Evolutionary conservation across 2,113 vertebrate species (phyloP), one percentile per base, ranked within the genome.

Genomic region (Ictalurus furcatus): DNA sequence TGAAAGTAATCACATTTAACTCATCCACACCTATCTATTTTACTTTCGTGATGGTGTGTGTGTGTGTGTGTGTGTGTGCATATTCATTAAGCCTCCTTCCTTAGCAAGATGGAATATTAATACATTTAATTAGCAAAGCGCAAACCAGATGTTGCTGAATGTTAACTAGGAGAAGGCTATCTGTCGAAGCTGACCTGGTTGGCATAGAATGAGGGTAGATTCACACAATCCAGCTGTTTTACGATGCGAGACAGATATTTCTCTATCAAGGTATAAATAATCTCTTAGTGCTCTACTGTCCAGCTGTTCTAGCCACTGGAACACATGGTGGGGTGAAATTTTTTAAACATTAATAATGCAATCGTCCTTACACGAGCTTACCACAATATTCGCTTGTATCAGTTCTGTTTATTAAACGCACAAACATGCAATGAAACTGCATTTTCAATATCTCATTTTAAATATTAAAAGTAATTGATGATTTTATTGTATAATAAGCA

Each of bases 291-390:
- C 84, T 89, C 34, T 78, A 65, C 82, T 85, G 85, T 92, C 90
- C 88, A 92, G 92, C 85, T 90, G 92, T 80, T 92, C 73, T 88
- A 83, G 88, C 89, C 91, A 58, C 67, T 90, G 88, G 92, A 92
- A 90, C 86, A 76, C 86, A 88, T 91, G 89, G 74, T 88, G 52
- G 61, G 83, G 81, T 85, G 86, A 80, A 89, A 91, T 87, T 59
- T 86, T 37, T 91, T 78, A 83, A 83, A 85, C 87, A 87, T 92
- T 80, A 80, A 80, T 6, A 3, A 80, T 30, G 48, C 88, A 28
- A 48, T 78, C 74, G 17, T 48, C 21, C 74, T 52, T 14, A 28
- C 74, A 78, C 5, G 1, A 78, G 9, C 44, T 25, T 25, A 78
- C 40, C 37, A 40, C 37, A 44, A 44, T 4, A 40, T 17, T 37